phyloP scores from a whole-genome alignment of 2,888 invertebrate species.

The Aleiodes testaceus region DNA sequence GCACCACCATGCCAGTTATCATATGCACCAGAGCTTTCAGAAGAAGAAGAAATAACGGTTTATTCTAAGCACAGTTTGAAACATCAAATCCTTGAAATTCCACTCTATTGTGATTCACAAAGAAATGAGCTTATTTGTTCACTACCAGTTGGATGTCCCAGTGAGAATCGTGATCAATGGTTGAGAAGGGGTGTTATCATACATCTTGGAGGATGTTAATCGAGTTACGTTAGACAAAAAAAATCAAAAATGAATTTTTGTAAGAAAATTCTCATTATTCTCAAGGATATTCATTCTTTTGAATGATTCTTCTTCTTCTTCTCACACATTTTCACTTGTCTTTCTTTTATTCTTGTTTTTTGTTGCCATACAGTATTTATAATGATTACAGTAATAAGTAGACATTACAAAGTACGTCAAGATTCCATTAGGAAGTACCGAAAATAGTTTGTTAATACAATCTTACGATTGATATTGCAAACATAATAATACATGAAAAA shows the following conservation, averaged over 20 bases:
- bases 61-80: constrained; percentile 41
- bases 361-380: constrained; percentile 52
- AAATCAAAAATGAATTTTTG: no score
- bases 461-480: constrained; percentile 40
- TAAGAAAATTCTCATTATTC: constrained; percentile 49
- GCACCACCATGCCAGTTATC: constrained; percentile 64
- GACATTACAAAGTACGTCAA: constrained; percentile 57
- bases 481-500: constrained; percentile 39
- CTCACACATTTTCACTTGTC: constrained; percentile 17
- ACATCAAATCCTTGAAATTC: constrained; percentile 58
- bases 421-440: constrained; percentile 60
- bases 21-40: constrained; percentile 55
- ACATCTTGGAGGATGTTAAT: constrained; percentile 56
- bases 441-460: constrained; percentile 51
- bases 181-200: constrained; percentile 65
- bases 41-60: constrained; percentile 14
- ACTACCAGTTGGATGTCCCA: constrained; percentile 62
- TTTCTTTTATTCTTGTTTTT: not conserved
- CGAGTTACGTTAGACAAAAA: no score
- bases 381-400: constrained; percentile 56
- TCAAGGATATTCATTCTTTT: not conserved
- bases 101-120: constrained; percentile 65
- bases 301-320: not conserved
- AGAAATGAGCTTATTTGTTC: constrained; percentile 63
- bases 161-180: constrained; percentile 63